Evolutionary conservation across 2,888 invertebrate species (phyloP).

Genomic region (Drosophila fulvimacula): DNA sequence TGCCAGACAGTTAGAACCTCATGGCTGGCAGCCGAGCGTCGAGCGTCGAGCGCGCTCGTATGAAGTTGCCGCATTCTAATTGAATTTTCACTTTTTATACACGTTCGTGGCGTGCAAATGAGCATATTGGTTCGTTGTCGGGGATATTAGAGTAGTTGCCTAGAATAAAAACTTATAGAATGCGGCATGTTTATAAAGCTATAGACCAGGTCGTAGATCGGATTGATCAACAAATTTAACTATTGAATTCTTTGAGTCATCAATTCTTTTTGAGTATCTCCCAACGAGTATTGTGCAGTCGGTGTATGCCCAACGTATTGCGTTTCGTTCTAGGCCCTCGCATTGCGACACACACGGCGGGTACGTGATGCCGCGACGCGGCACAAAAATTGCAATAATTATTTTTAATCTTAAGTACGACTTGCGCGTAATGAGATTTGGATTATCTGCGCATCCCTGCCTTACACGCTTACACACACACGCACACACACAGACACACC

Average conservation of each 20-base stretch:
- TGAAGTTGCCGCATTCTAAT: constrained; percentile 77
- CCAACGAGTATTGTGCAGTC: not conserved
- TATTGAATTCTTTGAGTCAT: too few species aligned
- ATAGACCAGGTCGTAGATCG: too few species aligned
- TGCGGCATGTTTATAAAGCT: too few species aligned
- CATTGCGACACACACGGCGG: constrained; percentile 38
- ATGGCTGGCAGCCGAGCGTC: constrained; percentile 45
- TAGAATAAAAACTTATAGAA: not conserved
- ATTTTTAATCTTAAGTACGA: constrained; percentile 80
- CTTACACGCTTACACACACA: constrained; percentile 13
- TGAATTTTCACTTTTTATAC: constrained; percentile 74
- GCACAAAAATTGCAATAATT: constrained; percentile 78
- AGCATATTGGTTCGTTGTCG: constrained; percentile 7
- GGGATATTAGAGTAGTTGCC: not conserved
- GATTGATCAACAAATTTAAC: not conserved
- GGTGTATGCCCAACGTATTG: too few species aligned
- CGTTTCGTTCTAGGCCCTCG: not conserved
- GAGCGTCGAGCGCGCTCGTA: constrained; percentile 58
- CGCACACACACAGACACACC: constrained; percentile 8
- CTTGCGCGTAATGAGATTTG: constrained; percentile 79
- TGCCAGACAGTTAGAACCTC: constrained; percentile 63
- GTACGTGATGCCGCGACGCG: constrained; percentile 69
- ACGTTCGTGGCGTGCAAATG: not conserved
- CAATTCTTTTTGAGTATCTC: not conserved
- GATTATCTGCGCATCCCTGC: constrained; percentile 65